phyloP scores from a whole-genome alignment of 2,797 vertebrate species.

The Lophius americanus region DNA sequence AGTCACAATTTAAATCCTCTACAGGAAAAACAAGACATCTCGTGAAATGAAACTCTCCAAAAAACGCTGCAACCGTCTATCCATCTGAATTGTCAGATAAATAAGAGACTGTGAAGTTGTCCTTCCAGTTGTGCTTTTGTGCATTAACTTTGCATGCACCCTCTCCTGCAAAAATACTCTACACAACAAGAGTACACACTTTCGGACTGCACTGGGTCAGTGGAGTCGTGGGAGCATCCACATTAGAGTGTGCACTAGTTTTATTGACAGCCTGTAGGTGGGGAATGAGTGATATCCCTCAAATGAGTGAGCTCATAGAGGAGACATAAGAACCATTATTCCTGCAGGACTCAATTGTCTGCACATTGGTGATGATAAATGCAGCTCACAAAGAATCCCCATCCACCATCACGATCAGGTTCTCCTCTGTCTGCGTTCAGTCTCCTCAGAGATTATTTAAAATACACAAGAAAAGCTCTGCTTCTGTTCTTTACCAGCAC shows the following conservation, averaged over 20 bases:
- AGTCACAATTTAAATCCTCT: conserved; percentile 76
- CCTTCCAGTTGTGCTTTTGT: conserved; percentile 68
- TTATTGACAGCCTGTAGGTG: conserved; percentile 62
- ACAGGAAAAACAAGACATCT: conserved; percentile 77
- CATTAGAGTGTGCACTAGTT: conserved; percentile 42
- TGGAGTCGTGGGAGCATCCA: conserved; percentile 41
- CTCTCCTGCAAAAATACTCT: conserved; percentile 24
- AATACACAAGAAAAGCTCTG: conserved; percentile 42
- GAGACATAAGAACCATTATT: conserved; percentile 58
- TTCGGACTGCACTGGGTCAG: conserved; percentile 44
- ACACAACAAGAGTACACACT: conserved; percentile 15
- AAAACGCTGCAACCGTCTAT: conserved; percentile 76
- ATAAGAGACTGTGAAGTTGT: conserved; percentile 73
- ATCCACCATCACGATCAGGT: conserved; percentile 70
- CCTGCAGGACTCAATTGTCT: conserved; percentile 43
- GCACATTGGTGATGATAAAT: conserved; percentile 60
- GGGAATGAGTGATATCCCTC: conserved; percentile 66
- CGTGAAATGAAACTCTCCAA: conserved; percentile 79
- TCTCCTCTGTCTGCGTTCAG: conserved; percentile 63
- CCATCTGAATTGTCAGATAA: conserved; percentile 74
- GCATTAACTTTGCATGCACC: conserved; percentile 52
- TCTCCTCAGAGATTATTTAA: conserved; percentile 73
- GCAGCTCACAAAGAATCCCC: conserved; percentile 60
- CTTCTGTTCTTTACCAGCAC: conserved; percentile 62
- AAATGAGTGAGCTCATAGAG: conserved; percentile 45